Conservation (phyloP, 2,113 vertebrate species). For the Heptranchias perlo region DNA sequence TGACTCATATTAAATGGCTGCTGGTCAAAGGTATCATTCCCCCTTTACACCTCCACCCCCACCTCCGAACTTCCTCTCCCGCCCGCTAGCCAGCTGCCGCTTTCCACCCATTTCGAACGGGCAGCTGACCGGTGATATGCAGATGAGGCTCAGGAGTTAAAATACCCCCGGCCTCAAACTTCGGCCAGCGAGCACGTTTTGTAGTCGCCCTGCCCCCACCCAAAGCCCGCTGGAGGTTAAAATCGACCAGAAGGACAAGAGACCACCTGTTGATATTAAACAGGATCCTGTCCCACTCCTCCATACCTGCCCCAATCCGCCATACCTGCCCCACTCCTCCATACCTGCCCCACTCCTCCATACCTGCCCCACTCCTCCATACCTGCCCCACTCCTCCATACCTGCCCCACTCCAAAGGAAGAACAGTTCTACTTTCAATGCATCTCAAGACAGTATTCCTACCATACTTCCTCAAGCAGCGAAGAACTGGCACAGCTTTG, state of each 20-base stretch:
- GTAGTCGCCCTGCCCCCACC: background rate
- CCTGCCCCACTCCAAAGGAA: background rate
- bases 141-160: background rate
- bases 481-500: background rate
- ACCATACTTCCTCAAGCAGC: background rate
- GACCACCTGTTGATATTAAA: background rate
- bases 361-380: background rate
- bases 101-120: no score
- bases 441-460: background rate
- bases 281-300: background rate
- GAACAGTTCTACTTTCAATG: background rate
- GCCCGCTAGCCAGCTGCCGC: no score
- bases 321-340: background rate
- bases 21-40: background rate
- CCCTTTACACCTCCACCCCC: background rate
- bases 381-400: background rate
- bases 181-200: background rate
- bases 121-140: background rate
- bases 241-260: background rate
- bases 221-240: background rate
- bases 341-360: background rate
- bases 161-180: background rate
- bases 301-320: background rate
- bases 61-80: background rate
- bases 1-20: background rate